These are phyloP conservation scores for Drosophila orena DNA, from an alignment of 1,140 invertebrate species.

Conservation along the genomic window DNA sequence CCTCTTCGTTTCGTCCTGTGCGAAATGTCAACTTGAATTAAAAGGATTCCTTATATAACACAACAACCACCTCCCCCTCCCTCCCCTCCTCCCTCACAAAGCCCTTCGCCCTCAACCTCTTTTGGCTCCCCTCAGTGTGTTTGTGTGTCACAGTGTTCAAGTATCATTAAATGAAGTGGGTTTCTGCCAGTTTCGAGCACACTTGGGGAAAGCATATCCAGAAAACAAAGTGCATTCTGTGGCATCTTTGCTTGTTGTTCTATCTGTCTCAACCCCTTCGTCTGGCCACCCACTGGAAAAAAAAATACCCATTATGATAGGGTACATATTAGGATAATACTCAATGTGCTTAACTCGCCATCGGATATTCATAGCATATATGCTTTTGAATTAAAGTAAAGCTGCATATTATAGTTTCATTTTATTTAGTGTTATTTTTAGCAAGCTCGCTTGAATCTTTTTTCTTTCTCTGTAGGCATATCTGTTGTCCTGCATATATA, in stretches of 20 bases:
- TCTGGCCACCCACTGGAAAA: constrained; percentile 5
- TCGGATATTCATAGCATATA: background rate
- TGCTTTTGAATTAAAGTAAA: too few species aligned
- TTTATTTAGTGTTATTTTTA: background rate
- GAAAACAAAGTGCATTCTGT: constrained; percentile 83
- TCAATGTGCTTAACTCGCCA: background rate
- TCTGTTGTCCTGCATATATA: constrained; percentile 47
- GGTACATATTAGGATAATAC: background rate
- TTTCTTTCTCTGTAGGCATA: constrained; percentile 3
- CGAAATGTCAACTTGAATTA: constrained; percentile 83
- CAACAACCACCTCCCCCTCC: constrained; percentile 24
- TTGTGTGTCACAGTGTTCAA: constrained; percentile 84
- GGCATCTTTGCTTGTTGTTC: constrained; percentile 75
- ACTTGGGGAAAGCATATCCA: constrained; percentile 84
- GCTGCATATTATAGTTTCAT: background rate
- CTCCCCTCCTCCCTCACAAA: constrained; percentile 4
- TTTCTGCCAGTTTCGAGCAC: constrained; percentile 84
- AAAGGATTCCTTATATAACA: constrained; percentile 82
- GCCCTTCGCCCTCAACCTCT: constrained; percentile 5
- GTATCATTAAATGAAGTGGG: constrained; percentile 85
- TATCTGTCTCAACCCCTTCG: constrained; percentile 22
- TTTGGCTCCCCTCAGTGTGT: constrained; percentile 63
- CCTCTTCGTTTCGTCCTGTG: constrained; percentile 52
- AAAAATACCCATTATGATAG: background rate
- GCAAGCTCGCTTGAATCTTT: background rate